Percentiles rank a stretch among this genome's conserved stretches.
phyloP scores from a whole-genome alignment of 2,888 invertebrate genomes.

The Archaeoteleia sp. region DNA sequence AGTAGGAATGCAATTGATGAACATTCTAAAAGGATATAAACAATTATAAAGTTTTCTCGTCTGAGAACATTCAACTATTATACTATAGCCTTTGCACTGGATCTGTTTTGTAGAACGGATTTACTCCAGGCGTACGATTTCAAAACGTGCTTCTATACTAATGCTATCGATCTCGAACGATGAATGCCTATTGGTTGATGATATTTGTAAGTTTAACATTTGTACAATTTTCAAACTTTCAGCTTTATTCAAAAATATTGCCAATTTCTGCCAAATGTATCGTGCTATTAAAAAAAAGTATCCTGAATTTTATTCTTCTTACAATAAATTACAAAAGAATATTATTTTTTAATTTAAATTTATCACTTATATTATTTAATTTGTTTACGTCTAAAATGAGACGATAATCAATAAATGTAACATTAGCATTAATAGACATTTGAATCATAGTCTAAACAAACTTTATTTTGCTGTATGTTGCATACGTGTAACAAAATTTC shows the following conservation, averaged over 20 bases:
- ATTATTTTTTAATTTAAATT: no score
- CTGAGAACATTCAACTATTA: constrained; percentile 10
- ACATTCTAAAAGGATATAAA: constrained; percentile 4
- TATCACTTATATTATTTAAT: no score
- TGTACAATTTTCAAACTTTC: not conserved
- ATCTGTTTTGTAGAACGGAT: constrained; percentile 10
- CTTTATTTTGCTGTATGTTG: no score
- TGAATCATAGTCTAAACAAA: no score
- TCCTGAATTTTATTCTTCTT: no score
- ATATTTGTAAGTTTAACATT: not conserved
- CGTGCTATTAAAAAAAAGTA: no score
- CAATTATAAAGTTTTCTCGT: constrained; percentile 3
- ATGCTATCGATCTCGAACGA: constrained; percentile 18
- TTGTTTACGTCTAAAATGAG: no score
- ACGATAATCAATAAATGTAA: no score
- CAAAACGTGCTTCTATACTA: constrained; percentile 17
- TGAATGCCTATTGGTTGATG: constrained; percentile 12
- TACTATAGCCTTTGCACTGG: constrained; percentile 15
- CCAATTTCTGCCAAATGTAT: no score
- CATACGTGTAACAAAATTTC: no score
- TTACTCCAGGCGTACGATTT: constrained; percentile 7
- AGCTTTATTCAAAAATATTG: not conserved
- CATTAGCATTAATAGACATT: no score
- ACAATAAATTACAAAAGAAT: no score
- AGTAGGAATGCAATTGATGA: not conserved